A percentile compares a stretch with the other conserved stretches of the same genome.
Conservation (phyloP, 1,140 invertebrate genomes). For the Aphis gossypii region DNA sequence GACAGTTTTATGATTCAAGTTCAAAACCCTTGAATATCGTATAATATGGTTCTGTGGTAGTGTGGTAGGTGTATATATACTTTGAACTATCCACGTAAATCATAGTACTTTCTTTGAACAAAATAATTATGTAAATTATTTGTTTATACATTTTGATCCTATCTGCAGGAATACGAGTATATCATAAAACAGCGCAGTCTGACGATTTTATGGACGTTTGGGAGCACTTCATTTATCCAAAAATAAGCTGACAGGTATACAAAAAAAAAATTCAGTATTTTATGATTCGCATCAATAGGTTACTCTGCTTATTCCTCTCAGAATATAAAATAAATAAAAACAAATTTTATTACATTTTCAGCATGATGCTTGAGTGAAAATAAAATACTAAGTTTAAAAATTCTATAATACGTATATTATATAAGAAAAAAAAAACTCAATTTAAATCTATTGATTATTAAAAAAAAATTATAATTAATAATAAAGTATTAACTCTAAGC, state of each 20-base stretch:
- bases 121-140: neutral
- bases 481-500: neutral
- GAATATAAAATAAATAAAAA: neutral
- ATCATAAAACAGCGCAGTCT: neutral
- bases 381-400: neutral
- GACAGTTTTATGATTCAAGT: neutral
- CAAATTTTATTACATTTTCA: neutral
- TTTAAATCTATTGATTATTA: neutral
- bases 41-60: neutral
- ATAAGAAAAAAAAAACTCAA: neutral
- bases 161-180: neutral
- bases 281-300: neutral
- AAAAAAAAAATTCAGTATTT: neutral
- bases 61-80: neutral
- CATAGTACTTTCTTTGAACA: conserved; percentile 16
- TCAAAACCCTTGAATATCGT: neutral
- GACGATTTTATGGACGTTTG: neutral
- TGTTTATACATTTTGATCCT: neutral
- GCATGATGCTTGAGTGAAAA: neutral
- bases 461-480: neutral
- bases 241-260: neutral
- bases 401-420: neutral
- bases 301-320: neutral
- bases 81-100: neutral
- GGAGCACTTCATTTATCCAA: neutral